Evolutionary conservation across 2,113 vertebrate species (phyloP).

Genomic region (Benitochromis conjunctus): DNA sequence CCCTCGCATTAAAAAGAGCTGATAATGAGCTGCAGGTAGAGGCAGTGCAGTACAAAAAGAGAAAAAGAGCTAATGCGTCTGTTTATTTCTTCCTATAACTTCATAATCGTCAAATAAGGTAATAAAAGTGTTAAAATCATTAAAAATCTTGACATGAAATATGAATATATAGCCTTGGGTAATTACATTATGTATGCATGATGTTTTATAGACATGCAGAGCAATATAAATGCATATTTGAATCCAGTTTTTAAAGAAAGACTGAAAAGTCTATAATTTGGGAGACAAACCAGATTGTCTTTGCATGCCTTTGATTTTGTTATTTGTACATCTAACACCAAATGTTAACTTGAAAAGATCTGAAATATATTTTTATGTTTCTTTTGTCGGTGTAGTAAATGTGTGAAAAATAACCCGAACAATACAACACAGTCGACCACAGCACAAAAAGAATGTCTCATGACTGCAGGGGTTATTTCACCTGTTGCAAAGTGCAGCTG

Average conservation of each 20-base stretch:
- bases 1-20: neutral
- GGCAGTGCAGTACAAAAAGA: neutral
- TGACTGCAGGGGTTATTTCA: neutral
- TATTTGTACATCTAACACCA: neutral
- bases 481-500: neutral
- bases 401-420: neutral
- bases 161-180: neutral
- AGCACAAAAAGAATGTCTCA: neutral
- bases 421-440: fast-evolving
- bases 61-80: neutral
- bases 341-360: neutral
- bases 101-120: neutral
- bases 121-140: neutral
- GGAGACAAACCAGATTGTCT: neutral
- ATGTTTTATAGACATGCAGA: neutral
- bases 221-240: too few species aligned
- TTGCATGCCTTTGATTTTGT: neutral
- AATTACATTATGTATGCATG: neutral
- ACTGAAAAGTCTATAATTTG: neutral
- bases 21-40: neutral
- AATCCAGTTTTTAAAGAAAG: neutral
- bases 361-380: too few species aligned
- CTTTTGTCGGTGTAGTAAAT: neutral
- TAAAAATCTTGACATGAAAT: neutral
- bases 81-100: neutral